Conservation (phyloP, 2,888 invertebrate genomes). For the Pinctada fucata region DNA sequence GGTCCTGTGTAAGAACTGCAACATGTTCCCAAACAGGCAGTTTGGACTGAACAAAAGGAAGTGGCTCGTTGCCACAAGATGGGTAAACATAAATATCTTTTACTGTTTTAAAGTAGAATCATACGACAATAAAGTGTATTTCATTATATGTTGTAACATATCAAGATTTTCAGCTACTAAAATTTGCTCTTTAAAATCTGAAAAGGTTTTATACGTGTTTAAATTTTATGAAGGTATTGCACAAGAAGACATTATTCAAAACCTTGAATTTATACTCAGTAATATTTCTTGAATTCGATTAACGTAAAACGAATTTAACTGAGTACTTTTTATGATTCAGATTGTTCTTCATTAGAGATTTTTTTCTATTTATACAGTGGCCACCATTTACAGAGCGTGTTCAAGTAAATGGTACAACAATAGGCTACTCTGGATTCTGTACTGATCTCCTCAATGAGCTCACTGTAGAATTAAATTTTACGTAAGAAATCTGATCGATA, state of each 20-base stretch:
- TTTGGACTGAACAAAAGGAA: slow-evolving; percentile 53
- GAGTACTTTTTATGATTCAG: no score
- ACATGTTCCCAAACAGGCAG: slow-evolving; percentile 52
- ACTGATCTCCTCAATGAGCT: slow-evolving; percentile 53
- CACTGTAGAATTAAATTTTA: slow-evolving; percentile 51
- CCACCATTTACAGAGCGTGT: slow-evolving; percentile 48
- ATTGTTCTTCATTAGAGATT: background rate
- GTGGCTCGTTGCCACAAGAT: slow-evolving; percentile 46
- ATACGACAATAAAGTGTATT: no score
- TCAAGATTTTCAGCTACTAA: no score
- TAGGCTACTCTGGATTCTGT: slow-evolving; percentile 51
- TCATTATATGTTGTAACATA: no score
- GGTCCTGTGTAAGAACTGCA: background rate
- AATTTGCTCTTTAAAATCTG: no score
- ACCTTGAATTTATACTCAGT: no score
- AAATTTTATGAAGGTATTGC: no score
- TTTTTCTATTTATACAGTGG: slow-evolving; percentile 41
- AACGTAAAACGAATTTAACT: no score
- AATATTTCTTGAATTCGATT: no score
- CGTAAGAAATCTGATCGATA: slow-evolving; percentile 39
- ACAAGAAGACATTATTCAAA: no score
- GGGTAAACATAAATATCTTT: slow-evolving; percentile 37
- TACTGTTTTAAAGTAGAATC: background rate
- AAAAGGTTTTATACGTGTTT: no score
- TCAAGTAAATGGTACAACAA: slow-evolving; percentile 34